A percentile compares a stretch with the other conserved stretches of the same genome.
Evolutionary conservation across 2,797 vertebrate genomes (phyloP).

Genomic region (Rhinophrynus dorsalis): DNA sequence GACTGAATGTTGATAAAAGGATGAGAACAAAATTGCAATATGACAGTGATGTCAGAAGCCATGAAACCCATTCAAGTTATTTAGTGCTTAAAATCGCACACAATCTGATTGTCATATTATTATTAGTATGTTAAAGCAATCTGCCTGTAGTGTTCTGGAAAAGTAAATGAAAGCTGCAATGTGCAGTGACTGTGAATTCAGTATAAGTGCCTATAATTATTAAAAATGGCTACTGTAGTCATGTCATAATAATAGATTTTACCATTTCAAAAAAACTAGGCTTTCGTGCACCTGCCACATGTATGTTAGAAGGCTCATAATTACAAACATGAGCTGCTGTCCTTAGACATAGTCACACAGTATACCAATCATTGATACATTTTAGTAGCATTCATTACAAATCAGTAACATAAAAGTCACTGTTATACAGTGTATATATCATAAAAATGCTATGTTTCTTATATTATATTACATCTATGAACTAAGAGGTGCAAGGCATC

Average conservation of each 20-base stretch:
- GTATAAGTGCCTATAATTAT: conserved; percentile 35
- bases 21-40: conserved; percentile 14
- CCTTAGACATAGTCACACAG: conserved; percentile 7
- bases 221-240: conserved; percentile 33
- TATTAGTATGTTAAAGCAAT: conserved; percentile 20
- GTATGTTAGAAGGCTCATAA: conserved; percentile 8
- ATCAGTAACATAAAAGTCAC: not conserved
- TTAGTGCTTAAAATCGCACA: not conserved
- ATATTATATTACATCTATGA: too few relatives aligned
- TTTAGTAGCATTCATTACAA: not conserved
- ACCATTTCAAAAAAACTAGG: not conserved
- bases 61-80: conserved; percentile 10
- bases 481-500: too few relatives aligned
- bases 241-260: conserved; percentile 30
- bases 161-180: conserved; percentile 3
- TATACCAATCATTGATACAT: not conserved
- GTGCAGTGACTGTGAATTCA: conserved; percentile 16
- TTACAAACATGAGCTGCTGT: conserved; percentile 15
- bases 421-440: not conserved
- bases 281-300: conserved; percentile 13
- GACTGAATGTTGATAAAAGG: not conserved
- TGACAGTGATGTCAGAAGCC: conserved; percentile 12
- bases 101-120: conserved; percentile 24
- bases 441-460: too few relatives aligned
- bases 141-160: conserved; percentile 8